Percentiles rank a stretch among this genome's conserved stretches.
phyloP scores from a whole-genome alignment of 2,113 vertebrate species.

The Myrmecobius fasciatus region DNA sequence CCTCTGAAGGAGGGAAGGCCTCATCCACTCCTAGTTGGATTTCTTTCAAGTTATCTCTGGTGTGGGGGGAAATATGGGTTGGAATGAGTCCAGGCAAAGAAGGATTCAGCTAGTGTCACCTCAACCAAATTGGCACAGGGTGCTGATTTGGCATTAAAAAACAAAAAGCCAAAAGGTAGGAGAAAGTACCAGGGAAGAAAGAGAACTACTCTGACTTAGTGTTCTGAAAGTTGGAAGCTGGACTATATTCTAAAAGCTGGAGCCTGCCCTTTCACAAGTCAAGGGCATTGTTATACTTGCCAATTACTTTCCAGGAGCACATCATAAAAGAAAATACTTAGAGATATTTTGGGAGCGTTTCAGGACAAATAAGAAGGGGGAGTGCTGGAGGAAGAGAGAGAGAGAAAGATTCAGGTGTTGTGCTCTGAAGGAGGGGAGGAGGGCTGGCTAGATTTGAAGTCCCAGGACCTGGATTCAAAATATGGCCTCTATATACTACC shows the following conservation, averaged over 20 bases:
- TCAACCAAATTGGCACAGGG: not conserved
- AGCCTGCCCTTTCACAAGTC: not conserved
- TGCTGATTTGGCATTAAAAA: not conserved
- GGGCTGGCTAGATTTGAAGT: not conserved
- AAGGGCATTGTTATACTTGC: not conserved
- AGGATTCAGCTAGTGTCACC: constrained; percentile 3
- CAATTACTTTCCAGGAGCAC: not conserved
- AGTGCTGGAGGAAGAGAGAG: too few relatives aligned
- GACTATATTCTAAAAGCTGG: not conserved
- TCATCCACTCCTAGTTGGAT: constrained; percentile 33
- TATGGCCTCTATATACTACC: not conserved
- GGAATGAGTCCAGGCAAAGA: constrained; percentile 55
- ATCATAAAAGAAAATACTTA: not conserved
- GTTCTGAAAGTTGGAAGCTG: not conserved
- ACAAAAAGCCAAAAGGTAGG: not conserved
- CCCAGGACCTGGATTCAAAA: not conserved
- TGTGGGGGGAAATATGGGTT: constrained; percentile 36
- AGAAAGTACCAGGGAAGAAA: not conserved
- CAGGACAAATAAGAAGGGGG: not conserved
- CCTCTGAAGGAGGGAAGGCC: not conserved
- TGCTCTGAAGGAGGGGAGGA: not conserved
- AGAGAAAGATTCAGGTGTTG: not conserved
- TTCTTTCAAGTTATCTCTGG: constrained; percentile 45
- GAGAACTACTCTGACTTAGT: not conserved
- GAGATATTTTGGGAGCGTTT: not conserved